These are phyloP conservation scores for Plebejus argus DNA, from an alignment of 2,888 invertebrate genomes.

Conservation along the genomic window DNA sequence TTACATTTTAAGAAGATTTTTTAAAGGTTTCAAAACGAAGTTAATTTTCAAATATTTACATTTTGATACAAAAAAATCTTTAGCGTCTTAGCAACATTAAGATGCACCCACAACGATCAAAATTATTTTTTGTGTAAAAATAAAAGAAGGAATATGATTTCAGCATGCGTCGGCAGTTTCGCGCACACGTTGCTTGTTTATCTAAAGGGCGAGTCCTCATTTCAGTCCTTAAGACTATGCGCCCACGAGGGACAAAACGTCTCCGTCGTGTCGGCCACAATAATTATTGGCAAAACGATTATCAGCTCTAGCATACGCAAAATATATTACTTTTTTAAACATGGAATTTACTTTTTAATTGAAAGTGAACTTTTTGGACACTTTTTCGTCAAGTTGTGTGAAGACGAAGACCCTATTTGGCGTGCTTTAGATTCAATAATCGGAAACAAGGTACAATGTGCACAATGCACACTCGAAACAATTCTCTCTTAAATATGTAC, in stretches of 20 bases:
- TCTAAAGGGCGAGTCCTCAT: slow-evolving; percentile 77
- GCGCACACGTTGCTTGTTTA: slow-evolving; percentile 80
- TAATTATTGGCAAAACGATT: no score
- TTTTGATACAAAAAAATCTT: not conserved
- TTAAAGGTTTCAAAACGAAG: no score
- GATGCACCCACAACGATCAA: not conserved
- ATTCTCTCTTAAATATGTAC: no score
- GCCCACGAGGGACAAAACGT: not conserved
- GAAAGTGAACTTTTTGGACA: not conserved
- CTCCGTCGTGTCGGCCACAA: not conserved
- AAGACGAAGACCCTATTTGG: no score
- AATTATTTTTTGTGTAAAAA: slow-evolving; percentile 47
- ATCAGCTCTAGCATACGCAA: no score
- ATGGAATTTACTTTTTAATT: not conserved
- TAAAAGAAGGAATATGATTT: slow-evolving; percentile 69
- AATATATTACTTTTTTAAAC: no score
- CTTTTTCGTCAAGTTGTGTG: not conserved
- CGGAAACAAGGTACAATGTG: no score
- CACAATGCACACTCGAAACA: no score
- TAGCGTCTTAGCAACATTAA: not conserved
- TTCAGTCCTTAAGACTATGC: slow-evolving; percentile 63
- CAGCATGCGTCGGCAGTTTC: slow-evolving; percentile 71
- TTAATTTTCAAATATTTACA: no score
- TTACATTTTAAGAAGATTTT: no score
- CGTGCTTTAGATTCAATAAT: no score